Base-by-base conservation (phyloP, 1,140 invertebrate genomes). In the Hypsibius dujardini region DNA sequence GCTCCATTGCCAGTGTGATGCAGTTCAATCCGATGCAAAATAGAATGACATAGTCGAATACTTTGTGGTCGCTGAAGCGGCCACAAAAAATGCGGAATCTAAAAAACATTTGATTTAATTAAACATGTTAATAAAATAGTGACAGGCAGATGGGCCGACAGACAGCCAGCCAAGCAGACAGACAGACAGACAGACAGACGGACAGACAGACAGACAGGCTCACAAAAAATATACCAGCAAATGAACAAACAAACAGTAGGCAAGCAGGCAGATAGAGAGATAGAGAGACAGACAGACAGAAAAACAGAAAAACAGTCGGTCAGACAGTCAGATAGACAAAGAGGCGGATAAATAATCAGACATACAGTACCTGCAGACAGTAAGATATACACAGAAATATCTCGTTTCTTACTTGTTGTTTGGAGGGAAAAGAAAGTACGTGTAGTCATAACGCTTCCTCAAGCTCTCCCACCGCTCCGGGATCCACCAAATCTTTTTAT, bases 1-100 rank as follows among this genome's bases (percentile, higher is more conserved):
- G 80, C 82, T 98, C 95, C 95, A 98, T 98, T 0, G 95, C 95
- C 69, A 99, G 79, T 0, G 95, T 98, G 71, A 98, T 95, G 78
- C 92, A 95, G 80, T 98, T 98, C 42, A 96, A 83, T 14, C 92
- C 94, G 76, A 99, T 99, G 78, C 98, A 97, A 42, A 96, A 84
- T 12, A 99, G 82, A 7, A 98, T 88, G 42, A 88, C 85, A 78
- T 97, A 96, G 81, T 99, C 96, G 81, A 99, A 99, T 89, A 90
- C 95, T 77, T 89, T 89, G 76, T 91, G 86, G 60, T 88, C 87
- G 46, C 95, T 90, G 74, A 95, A 84, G 83, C 85, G 87, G 69
- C 81, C 82, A 80, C 92, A 96, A 15, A 88, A 79, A 74, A 84
- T 81, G 70, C 92, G 85, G 78, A 96, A 86, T 74, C 89, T 93